These are phyloP conservation scores for Oncorhynchus tshawytscha DNA, from an alignment of 2,113 vertebrate species.

Conservation along the genomic window DNA sequence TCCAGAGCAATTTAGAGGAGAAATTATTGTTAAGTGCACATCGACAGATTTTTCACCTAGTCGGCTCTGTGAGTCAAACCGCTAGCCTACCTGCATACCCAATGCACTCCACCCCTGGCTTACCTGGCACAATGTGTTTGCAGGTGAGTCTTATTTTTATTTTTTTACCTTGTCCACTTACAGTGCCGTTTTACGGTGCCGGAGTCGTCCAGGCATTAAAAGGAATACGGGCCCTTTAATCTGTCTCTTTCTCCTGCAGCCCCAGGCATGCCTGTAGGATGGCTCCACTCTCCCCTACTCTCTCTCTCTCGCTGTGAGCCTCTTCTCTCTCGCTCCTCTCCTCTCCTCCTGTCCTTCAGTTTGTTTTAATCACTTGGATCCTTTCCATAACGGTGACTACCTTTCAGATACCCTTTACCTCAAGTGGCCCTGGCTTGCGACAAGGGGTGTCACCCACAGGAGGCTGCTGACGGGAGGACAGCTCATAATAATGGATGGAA, in stretches of 20 bases:
- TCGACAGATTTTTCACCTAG: too few species aligned
- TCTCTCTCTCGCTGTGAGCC: constrained; percentile 50
- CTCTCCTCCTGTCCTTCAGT: constrained; percentile 69
- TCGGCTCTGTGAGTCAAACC: too few species aligned
- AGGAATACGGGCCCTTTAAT: constrained; percentile 93
- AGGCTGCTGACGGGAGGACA: too few species aligned
- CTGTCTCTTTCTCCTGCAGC: constrained; percentile 48
- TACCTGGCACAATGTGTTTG: constrained; percentile 9
- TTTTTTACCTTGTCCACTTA: constrained; percentile 64
- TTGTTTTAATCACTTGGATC: constrained; percentile 72
- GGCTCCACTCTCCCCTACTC: too few species aligned
- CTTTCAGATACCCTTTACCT: constrained; percentile 68
- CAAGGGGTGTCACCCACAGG: constrained; percentile 34
- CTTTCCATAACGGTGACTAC: constrained; percentile 61
- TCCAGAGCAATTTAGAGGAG: too few species aligned
- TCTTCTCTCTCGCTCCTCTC: constrained; percentile 57
- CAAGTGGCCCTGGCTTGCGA: constrained; percentile 37
- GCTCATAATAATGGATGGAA: too few species aligned
- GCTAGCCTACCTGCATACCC: too few species aligned
- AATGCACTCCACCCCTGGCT: too few species aligned
- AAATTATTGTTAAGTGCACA: too few species aligned
- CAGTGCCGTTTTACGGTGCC: constrained; percentile 40
- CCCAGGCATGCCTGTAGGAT: background rate
- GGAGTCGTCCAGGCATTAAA: constrained; percentile 80
- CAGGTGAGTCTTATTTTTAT: constrained; percentile 46